Conservation (phyloP, 1,140 invertebrate genomes). For the Zaprionus lachaisei region DNA sequence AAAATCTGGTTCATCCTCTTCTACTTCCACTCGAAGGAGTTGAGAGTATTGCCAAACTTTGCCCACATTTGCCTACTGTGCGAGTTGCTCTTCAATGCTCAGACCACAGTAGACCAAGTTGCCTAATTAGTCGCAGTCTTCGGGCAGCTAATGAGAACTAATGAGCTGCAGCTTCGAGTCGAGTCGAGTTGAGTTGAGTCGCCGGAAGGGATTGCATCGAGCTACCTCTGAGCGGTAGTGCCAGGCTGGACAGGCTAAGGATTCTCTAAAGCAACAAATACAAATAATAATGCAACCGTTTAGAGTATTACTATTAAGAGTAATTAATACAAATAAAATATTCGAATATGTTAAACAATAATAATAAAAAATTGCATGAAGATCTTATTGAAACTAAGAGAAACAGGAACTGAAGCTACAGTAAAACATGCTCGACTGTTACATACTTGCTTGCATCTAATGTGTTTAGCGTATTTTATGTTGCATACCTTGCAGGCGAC, state of each 20-base stretch:
- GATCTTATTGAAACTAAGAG: too few species aligned
- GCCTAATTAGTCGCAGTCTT: slow-evolving; percentile 9
- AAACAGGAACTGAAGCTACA: too few species aligned
- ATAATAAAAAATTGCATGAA: too few species aligned
- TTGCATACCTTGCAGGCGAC: too few species aligned
- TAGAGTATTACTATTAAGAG: not conserved
- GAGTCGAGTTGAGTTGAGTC: not conserved
- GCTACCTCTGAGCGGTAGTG: not conserved
- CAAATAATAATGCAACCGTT: not conserved
- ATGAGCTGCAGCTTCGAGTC: not conserved
- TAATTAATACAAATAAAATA: too few species aligned
- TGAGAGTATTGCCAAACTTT: not conserved
- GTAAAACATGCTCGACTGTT: too few species aligned
- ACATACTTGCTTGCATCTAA: too few species aligned
- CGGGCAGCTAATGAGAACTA: slow-evolving; percentile 5
- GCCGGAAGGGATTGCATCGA: slow-evolving; percentile 1
- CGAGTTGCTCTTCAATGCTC: not conserved
- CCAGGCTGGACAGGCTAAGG: not conserved
- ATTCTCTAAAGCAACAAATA: not conserved
- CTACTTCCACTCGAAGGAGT: not conserved
- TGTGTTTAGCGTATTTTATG: too few species aligned
- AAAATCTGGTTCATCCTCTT: not conserved
- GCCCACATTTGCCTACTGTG: not conserved
- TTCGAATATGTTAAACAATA: too few species aligned
- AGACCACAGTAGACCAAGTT: not conserved